These are phyloP conservation scores for Ricordea florida DNA, from an alignment of 92 coral and sea anemone species.

Conservation along the genomic window DNA sequence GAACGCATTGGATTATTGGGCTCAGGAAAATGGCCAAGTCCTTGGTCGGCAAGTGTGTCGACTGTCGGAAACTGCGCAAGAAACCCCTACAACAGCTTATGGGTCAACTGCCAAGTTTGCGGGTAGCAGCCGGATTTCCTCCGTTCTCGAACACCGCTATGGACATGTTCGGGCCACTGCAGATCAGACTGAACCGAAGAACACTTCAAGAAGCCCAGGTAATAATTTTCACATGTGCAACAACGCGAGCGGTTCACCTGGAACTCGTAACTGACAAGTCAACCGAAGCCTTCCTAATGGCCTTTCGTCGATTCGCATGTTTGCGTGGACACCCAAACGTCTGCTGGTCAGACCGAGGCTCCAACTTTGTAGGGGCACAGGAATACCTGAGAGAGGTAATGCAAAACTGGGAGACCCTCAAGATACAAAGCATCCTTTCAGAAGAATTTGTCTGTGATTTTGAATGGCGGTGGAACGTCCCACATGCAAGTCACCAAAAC, in stretches of 20 bases:
- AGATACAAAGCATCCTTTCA: conserved; percentile 30
- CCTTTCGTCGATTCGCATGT: conserved; percentile 57
- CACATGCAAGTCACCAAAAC: conserved; percentile 69
- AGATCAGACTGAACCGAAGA: conserved; percentile 54
- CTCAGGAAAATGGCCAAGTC: not conserved
- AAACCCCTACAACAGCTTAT: conserved; percentile 53
- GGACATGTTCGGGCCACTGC: conserved; percentile 67
- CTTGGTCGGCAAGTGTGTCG: no score
- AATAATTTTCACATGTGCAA: conserved; percentile 48
- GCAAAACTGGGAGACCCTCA: conserved; percentile 37
- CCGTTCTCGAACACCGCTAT: conserved; percentile 58
- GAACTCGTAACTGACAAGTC: conserved; percentile 56
- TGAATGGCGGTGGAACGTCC: conserved; percentile 71
- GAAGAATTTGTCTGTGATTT: conserved; percentile 66
- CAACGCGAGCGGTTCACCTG: conserved; percentile 52
- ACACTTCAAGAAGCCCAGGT: conserved; percentile 60
- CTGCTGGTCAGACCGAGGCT: conserved; percentile 64
- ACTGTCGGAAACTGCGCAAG: conserved; percentile 34
- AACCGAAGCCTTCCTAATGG: conserved; percentile 59
- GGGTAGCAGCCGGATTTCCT: conserved; percentile 41
- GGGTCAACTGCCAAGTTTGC: conserved; percentile 65
- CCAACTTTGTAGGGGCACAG: conserved; percentile 62
- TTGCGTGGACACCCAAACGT: conserved; percentile 40
- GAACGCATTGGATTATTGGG: not conserved
- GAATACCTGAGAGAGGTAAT: conserved; percentile 46